These are phyloP conservation scores for Rhinichthys klamathensis DNA, from an alignment of 2,113 vertebrate genomes.

Conservation along the genomic window DNA sequence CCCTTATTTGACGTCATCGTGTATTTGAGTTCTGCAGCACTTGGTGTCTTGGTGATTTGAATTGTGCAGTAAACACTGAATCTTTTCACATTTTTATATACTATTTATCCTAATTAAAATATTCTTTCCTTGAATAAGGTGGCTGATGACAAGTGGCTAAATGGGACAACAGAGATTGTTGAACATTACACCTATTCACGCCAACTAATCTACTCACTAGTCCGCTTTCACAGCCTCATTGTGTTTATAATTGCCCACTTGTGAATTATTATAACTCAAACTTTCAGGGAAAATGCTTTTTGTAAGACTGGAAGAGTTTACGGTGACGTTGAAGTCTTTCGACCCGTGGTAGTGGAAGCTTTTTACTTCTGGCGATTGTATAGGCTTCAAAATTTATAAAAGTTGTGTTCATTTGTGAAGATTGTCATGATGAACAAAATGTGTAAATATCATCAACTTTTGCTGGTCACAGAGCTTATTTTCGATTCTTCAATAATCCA, in stretches of 20 bases:
- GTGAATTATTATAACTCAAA: neutral
- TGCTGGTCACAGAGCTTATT: neutral
- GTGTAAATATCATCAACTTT: neutral
- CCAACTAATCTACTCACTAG: neutral
- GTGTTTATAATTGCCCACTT: neutral
- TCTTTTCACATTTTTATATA: neutral
- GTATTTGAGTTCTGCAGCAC: no score
- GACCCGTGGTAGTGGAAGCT: neutral
- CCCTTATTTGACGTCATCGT: neutral
- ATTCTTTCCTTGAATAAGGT: neutral
- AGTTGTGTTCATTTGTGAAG: neutral
- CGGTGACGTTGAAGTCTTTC: neutral
- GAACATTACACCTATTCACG: neutral
- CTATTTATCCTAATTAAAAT: neutral
- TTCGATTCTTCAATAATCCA: neutral
- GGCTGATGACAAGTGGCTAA: neutral
- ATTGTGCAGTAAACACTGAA: neutral
- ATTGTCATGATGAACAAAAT: neutral
- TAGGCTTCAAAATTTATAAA: neutral
- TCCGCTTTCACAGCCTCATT: neutral
- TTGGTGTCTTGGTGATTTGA: neutral
- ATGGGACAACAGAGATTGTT: neutral
- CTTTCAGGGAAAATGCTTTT: neutral
- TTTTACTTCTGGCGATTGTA: neutral
- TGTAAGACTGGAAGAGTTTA: neutral